A percentile compares a stretch with the other conserved stretches of the same genome.
Conservation (phyloP, 2,888 invertebrate genomes). For the Drosophila helvetica region DNA sequence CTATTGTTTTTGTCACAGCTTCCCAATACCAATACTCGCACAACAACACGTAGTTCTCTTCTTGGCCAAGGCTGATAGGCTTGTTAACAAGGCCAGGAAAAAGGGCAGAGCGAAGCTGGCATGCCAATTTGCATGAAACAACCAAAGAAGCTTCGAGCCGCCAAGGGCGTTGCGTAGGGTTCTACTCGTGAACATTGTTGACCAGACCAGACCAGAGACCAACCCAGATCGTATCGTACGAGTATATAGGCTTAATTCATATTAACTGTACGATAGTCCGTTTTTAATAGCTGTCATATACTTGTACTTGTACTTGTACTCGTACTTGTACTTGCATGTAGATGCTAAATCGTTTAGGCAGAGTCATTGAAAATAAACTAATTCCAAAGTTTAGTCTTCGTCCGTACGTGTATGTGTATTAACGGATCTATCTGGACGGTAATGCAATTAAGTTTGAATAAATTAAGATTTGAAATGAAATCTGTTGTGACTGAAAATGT, state of each 20-base stretch:
- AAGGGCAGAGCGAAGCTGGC: neutral
- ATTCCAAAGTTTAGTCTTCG: constrained; percentile 56
- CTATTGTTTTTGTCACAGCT: constrained; percentile 9
- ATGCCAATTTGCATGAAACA: constrained; percentile 19
- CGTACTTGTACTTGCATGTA: neutral
- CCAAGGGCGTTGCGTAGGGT: constrained; percentile 37
- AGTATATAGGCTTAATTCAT: constrained; percentile 13
- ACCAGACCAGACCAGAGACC: constrained; percentile 2
- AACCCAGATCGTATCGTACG: too few relatives aligned
- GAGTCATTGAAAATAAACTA: constrained; percentile 61
- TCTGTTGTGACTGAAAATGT: constrained; percentile 43
- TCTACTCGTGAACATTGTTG: constrained; percentile 22
- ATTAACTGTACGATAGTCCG: constrained; percentile 26
- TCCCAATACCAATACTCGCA: neutral
- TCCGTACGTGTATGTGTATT: constrained; percentile 43
- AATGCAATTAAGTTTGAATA: constrained; percentile 67
- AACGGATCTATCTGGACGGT: constrained; percentile 57
- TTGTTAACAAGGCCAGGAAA: constrained; percentile 15
- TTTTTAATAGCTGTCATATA: constrained; percentile 45
- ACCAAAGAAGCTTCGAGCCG: neutral
- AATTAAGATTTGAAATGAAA: constrained; percentile 59
- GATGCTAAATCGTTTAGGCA: constrained; percentile 38
- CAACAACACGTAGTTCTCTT: constrained; percentile 1
- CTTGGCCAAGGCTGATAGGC: constrained; percentile 25
- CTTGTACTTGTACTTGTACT: too few relatives aligned